Base-by-base conservation (phyloP, 2,797 vertebrate species). In the Cryptoblepharus egeriae region DNA sequence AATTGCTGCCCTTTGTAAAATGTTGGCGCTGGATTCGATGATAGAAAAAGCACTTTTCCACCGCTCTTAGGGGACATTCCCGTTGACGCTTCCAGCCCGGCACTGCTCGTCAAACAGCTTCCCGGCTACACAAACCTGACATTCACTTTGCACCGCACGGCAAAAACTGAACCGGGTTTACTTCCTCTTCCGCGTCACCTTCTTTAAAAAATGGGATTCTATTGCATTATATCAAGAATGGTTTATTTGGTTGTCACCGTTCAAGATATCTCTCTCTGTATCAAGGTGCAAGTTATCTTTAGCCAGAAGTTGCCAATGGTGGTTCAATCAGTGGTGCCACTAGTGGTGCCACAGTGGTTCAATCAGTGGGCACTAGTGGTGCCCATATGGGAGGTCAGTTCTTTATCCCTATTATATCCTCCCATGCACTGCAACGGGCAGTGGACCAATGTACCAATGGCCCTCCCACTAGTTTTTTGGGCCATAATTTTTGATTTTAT, bases 1-100 rank as follows among this genome's bases (percentile, higher is more conserved):
- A 88, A 89, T 85, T 88, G 85, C 88, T 63, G 80, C 87, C 72
- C 81, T 18, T 2, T 57, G 24, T 82, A 87, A 91, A 91, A 84
- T 77, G 83, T 81, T 80, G 82, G 60, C 42, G 90, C 84, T 80
- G 11, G 71, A 70, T 79, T 60, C 57, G 71, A 11, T 13, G 55
- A 57, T 1, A 24, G 68, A 81, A 88, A 55, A 68, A 45, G 68
- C 60, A 11, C 3, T 20, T 4, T 35, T 1, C 22, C 32, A 5
- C 15, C 1, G 32, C 42, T 39, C 65, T 22, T 55, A 0, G 0
- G 12, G 22, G 35, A 42, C 12, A 42, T 74, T 63, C n/a, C 42
- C 32, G 80, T 5, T 55, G 9, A 15, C 0, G 28, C 1, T n/a
- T 1, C 6, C 35, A 80, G 61, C 20, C 61, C 10, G 0, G 24